phyloP scores from a whole-genome alignment of 2,888 invertebrate genomes.

The Smittia aterrima region DNA sequence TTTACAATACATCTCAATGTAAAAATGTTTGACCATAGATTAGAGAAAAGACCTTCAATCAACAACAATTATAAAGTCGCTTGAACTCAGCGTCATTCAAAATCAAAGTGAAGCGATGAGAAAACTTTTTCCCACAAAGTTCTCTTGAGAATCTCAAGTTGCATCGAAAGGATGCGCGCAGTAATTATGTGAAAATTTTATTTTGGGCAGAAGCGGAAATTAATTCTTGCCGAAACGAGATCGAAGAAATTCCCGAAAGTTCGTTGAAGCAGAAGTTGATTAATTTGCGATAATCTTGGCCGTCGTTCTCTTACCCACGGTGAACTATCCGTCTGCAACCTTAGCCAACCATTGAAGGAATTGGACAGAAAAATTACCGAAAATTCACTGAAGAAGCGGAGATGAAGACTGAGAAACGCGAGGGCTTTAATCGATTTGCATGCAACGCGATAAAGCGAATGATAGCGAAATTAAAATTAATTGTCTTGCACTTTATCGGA shows the following conservation, averaged over 20 bases:
- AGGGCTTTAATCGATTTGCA: neutral
- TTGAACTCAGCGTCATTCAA: no score
- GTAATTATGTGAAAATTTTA: no score
- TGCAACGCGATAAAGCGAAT: neutral
- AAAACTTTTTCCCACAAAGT: neutral
- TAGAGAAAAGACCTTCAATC: no score
- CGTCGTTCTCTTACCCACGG: neutral
- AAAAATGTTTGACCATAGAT: no score
- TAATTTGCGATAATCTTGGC: neutral
- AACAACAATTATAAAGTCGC: no score
- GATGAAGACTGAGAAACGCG: neutral
- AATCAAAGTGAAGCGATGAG: no score
- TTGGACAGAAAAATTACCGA: slow-evolving; percentile 25
- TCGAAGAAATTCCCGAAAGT: neutral
- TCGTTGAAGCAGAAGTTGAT: neutral
- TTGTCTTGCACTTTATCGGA: neutral
- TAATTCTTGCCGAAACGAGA: neutral
- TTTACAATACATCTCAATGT: no score
- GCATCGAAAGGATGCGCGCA: neutral
- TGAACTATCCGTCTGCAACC: neutral
- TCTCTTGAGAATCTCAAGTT: neutral
- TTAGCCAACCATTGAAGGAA: neutral
- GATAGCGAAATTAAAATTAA: slow-evolving; percentile 15
- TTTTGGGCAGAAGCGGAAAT: neutral
- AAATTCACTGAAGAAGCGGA: slow-evolving; percentile 21